A percentile compares a stretch with the other conserved stretches of the same genome.
phyloP scores from a whole-genome alignment of 2,113 vertebrate species.

The Hystrix brachyura region DNA sequence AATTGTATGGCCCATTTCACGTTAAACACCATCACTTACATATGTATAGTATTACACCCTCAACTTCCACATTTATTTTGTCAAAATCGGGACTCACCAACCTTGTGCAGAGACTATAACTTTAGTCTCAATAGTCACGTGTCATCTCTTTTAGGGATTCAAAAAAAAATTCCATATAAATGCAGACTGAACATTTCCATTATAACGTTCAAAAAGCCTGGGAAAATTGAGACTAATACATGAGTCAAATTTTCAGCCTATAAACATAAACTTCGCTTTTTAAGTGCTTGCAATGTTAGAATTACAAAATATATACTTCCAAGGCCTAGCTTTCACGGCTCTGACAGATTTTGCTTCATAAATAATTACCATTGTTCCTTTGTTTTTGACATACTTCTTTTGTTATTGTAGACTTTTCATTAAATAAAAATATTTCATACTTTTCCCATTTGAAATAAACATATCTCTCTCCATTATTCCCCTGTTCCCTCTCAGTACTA shows the following conservation, averaged over 20 bases:
- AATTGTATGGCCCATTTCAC: background rate
- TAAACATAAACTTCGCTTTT: background rate
- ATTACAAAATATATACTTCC: background rate
- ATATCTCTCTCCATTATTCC: background rate
- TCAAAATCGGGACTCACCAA: background rate
- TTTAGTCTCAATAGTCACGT: conserved; percentile 15
- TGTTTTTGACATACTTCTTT: background rate
- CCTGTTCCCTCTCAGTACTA: background rate
- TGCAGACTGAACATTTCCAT: background rate
- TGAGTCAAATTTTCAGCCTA: background rate
- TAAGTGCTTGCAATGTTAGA: background rate
- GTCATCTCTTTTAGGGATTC: background rate
- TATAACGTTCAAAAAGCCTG: background rate
- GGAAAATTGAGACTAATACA: background rate
- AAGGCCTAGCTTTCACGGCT: background rate
- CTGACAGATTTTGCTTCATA: background rate
- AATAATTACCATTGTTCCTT: background rate
- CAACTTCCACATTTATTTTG: background rate
- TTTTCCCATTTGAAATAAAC: background rate
- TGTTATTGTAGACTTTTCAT: background rate
- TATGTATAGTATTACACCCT: background rate
- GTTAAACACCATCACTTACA: background rate
- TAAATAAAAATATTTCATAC: background rate
- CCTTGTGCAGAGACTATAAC: background rate
- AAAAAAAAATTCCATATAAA: background rate